Conservation (phyloP, 2,113 vertebrate genomes). For the Planiliza haematocheilus region DNA sequence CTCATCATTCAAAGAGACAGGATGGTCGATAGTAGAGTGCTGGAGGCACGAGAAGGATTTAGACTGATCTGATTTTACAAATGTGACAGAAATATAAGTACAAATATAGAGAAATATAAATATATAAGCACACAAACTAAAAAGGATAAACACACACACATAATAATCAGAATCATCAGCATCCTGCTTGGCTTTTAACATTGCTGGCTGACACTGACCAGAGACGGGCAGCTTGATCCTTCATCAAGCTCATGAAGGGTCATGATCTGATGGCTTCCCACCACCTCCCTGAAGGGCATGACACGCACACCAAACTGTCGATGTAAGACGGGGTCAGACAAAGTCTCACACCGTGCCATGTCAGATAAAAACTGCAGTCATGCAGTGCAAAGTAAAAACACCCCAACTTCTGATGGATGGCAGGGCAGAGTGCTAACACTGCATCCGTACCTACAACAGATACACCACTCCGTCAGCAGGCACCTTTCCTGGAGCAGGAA, state of each 20-base stretch:
- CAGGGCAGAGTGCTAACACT: constrained; percentile 6
- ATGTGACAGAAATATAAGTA: too few relatives aligned
- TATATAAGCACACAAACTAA: too few relatives aligned
- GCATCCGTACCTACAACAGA: constrained; percentile 10
- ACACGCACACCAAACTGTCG: constrained; percentile 11
- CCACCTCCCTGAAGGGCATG: constrained; percentile 23
- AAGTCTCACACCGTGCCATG: constrained; percentile 2
- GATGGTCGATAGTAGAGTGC: too few relatives aligned
- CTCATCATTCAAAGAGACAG: too few relatives aligned
- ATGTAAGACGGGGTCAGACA: neutral
- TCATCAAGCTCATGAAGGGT: constrained; percentile 5
- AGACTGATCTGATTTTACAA: too few relatives aligned
- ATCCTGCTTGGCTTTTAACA: neutral
- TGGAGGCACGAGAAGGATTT: too few relatives aligned
- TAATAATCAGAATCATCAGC: neutral
- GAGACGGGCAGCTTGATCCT: constrained; percentile 20
- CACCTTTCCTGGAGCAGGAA: neutral
- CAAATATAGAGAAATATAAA: too few relatives aligned
- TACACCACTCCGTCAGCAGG: neutral
- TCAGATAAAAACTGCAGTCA: constrained; percentile 37
- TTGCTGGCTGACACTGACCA: constrained; percentile 27
- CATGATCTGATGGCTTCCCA: constrained; percentile 16
- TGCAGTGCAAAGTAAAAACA: constrained; percentile 10
- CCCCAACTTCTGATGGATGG: constrained; percentile 11
- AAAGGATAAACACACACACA: neutral